phyloP scores from a whole-genome alignment of 2,797 vertebrate species.

The Aquila chrysaetos region DNA sequence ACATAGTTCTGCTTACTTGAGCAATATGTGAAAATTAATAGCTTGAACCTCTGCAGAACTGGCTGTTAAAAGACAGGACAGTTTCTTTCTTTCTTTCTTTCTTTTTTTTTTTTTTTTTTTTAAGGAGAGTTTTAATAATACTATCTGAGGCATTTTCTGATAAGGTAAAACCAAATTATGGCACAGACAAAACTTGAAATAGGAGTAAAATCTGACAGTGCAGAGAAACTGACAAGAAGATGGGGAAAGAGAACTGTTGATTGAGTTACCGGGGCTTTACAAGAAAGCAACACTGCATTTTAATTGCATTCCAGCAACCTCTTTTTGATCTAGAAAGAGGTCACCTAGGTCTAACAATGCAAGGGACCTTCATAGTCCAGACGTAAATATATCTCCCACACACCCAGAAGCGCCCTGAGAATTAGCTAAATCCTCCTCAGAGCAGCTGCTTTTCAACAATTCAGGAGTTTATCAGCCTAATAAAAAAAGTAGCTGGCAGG shows the following conservation, averaged over 20 bases:
- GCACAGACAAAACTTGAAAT: background rate
- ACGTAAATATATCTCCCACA: slow-evolving; percentile 44
- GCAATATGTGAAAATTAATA: slow-evolving; percentile 74
- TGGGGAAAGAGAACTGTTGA: slow-evolving; percentile 6
- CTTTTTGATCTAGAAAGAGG: slow-evolving; percentile 65
- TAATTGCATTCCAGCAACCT: slow-evolving; percentile 64
- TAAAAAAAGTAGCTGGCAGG: slow-evolving; percentile 58
- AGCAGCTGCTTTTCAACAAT: slow-evolving; percentile 74
- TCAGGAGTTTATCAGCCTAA: slow-evolving; percentile 71
- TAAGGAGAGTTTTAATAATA: background rate
- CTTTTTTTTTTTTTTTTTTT: background rate
- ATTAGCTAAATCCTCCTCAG: slow-evolving; percentile 65
- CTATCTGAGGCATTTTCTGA: background rate
- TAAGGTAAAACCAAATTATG: slow-evolving; percentile 38
- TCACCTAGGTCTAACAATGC: slow-evolving; percentile 53
- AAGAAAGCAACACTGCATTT: slow-evolving; percentile 48
- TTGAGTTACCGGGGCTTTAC: slow-evolving; percentile 30
- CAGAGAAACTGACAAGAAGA: background rate
- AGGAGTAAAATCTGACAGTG: slow-evolving; percentile 18
- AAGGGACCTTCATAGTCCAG: slow-evolving; percentile 43
- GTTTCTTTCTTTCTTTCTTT: background rate
- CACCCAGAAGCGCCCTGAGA: slow-evolving; percentile 50
- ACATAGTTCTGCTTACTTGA: slow-evolving; percentile 74
- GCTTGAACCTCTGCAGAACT: slow-evolving; percentile 44
- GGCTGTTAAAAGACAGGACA: background rate